Evolutionary conservation across 1,140 invertebrate genomes (phyloP).

Genomic region (Physella acuta): DNA sequence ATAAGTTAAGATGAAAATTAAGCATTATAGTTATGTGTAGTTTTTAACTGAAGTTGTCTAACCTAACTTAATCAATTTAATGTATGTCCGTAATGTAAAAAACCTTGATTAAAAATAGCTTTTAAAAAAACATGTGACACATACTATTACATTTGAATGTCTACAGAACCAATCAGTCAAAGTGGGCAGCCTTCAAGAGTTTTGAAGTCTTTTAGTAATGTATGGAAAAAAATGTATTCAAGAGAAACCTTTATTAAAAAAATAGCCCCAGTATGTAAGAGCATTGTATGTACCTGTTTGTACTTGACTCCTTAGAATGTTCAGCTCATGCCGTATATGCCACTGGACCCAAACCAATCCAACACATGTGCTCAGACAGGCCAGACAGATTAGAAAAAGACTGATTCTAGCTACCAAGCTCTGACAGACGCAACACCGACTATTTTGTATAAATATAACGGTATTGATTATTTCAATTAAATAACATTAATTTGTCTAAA

Average conservation of each 20-base stretch:
- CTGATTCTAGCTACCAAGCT: slow-evolving; percentile 2
- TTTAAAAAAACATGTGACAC: background rate
- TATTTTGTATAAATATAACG: too few relatives aligned
- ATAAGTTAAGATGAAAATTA: too few relatives aligned
- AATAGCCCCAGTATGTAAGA: background rate
- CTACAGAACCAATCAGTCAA: background rate
- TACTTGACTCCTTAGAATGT: slow-evolving; percentile 5
- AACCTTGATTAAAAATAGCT: background rate
- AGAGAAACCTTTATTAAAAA: background rate
- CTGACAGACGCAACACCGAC: slow-evolving; percentile 16
- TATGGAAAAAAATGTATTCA: background rate
- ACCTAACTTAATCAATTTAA: too few relatives aligned
- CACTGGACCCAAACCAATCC: slow-evolving; percentile 22
- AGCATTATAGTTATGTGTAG: too few relatives aligned
- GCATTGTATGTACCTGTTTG: slow-evolving; percentile 7
- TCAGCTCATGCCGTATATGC: slow-evolving; percentile 19
- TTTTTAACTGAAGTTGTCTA: too few relatives aligned
- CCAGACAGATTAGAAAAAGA: slow-evolving; percentile 15
- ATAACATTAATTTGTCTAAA: too few relatives aligned
- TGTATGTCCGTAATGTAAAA: too few relatives aligned
- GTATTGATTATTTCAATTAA: too few relatives aligned
- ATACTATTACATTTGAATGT: background rate
- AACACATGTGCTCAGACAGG: slow-evolving; percentile 17
- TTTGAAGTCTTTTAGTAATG: background rate
- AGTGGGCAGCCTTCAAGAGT: background rate